Base-by-base conservation (phyloP, 2,888 invertebrate genomes). In the Nomada lathburiana region DNA sequence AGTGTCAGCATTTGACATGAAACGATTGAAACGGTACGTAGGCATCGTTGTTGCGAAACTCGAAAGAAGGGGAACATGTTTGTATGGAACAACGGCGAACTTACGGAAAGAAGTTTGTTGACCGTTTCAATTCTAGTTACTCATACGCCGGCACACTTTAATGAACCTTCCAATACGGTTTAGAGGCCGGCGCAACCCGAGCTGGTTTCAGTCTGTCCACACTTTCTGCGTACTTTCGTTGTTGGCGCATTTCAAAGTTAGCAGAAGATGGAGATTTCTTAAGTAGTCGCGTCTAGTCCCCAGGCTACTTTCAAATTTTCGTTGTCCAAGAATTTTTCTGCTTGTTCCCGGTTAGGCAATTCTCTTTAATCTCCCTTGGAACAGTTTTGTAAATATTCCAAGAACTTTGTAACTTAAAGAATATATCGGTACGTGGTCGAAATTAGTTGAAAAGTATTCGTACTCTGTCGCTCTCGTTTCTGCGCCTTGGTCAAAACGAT, bases 91-190 rank as follows among this genome's bases (percentile, higher is more conserved):
- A 7, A n/a, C n/a, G 36, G 11, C 16, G n/a, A 68, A 71, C 50
- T 74, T 74, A 55, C 23, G 9, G 10, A 62, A 65, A 70, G 64
- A 69, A 67, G 47, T 52, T 79, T 10, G 4, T 29, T 23, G 18
- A 64, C 16, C 47, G 65, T 64, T 52, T 53, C 64, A 52, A 81
- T 73, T 64, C 63, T 63, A 79, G 67, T 73, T 81, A 81, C 68
- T 81, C 73, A 63, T 73, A 79, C 73, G 64, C 36, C 63, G 23
- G 44, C 59, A 53, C n/a, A 64, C 70, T 74, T 64, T 80, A 80
- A 82, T 52, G 80, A 82, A 62, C 55, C 65, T n/a, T 57, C 42
- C 53, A 23, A 68, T 52, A 44, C 64, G 70, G 59, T 75, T 75
- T 52, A 74, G 64, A 73, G 70, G 75, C 55, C 47, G 64, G 44